Conservation (phyloP, 2,888 invertebrate species). For the Tubulanus polymorphus region DNA sequence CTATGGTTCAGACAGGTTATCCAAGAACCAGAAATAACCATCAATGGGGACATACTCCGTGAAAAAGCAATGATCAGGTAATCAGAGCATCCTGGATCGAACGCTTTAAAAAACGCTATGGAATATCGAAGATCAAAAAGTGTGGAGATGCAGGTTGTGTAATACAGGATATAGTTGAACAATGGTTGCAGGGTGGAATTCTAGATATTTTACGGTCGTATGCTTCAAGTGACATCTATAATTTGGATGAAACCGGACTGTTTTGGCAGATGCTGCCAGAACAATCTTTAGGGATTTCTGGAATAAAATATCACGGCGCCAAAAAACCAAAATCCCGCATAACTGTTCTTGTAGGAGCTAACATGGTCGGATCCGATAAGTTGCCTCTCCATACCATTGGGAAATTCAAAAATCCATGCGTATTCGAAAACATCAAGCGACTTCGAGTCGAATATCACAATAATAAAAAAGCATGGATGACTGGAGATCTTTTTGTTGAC, state of each 20-base stretch:
- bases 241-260: slow-evolving; percentile 25
- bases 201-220: slow-evolving; percentile 8
- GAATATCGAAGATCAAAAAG: slow-evolving; percentile 14
- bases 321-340: slow-evolving; percentile 22
- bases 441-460: slow-evolving; percentile 18
- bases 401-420: slow-evolving; percentile 20
- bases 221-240: slow-evolving; percentile 18
- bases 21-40: too few relatives aligned
- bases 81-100: too few relatives aligned
- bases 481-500: slow-evolving; percentile 17
- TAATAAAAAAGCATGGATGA: slow-evolving; percentile 27
- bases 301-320: slow-evolving; percentile 19
- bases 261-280: slow-evolving; percentile 22
- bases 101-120: slow-evolving; percentile 17
- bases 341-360: slow-evolving; percentile 20
- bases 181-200: slow-evolving; percentile 12
- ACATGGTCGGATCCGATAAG: slow-evolving; percentile 21
- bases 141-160: slow-evolving; percentile 21
- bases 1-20: too few relatives aligned
- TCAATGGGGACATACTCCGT: too few relatives aligned
- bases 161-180: slow-evolving; percentile 5
- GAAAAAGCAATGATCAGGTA: too few relatives aligned
- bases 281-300: slow-evolving; percentile 19
- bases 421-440: slow-evolving; percentile 19
- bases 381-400: slow-evolving; percentile 20